Conservation (phyloP, 1,140 invertebrate species). For the Bombus vancouverensis region DNA sequence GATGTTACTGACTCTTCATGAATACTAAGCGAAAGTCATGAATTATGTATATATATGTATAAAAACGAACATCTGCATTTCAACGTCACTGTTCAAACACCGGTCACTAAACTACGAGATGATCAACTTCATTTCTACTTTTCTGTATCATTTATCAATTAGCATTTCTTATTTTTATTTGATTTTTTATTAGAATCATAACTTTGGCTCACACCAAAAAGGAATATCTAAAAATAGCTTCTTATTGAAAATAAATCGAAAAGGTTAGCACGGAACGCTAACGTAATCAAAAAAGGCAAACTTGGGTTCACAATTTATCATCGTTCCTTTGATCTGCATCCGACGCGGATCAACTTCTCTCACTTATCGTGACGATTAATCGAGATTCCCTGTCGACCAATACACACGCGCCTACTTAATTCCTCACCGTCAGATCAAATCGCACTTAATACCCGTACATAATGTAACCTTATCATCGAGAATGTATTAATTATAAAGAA, state of each 20-base stretch:
- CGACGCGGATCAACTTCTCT: neutral
- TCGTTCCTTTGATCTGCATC: neutral
- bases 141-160: neutral
- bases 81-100: no score
- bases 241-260: neutral
- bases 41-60: constrained; percentile 18
- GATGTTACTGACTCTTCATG: constrained; percentile 6
- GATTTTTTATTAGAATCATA: no score
- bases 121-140: constrained; percentile 1
- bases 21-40: constrained; percentile 10
- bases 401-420: neutral
- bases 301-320: neutral
- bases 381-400: neutral
- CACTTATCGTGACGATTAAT: neutral
- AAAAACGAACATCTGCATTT: neutral
- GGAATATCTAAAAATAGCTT: neutral
- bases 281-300: neutral
- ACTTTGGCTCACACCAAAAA: neutral
- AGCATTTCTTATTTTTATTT: neutral
- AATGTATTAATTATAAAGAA: neutral
- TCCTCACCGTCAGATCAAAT: neutral
- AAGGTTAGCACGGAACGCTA: neutral
- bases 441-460: neutral
- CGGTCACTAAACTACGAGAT: no score
- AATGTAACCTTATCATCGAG: neutral